Percentiles rank a stretch among this genome's conserved stretches.
Conservation (phyloP, 2,797 vertebrate genomes). For the Yasuhikotakia modesta region DNA sequence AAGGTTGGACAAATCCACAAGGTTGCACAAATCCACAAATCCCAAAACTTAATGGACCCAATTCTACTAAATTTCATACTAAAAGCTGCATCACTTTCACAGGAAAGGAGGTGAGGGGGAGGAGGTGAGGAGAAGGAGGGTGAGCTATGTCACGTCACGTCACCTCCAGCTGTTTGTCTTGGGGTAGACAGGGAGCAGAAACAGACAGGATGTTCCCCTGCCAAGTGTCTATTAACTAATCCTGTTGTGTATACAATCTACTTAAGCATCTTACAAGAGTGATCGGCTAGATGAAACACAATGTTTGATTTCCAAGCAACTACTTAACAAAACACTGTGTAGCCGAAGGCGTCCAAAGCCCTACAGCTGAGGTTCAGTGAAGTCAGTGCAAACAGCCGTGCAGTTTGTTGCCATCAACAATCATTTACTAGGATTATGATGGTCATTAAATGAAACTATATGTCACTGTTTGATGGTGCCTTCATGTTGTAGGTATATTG, state of each 20-base stretch:
- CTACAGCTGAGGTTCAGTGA: conserved; percentile 41
- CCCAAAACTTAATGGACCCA: no score
- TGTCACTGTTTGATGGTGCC: conserved; percentile 23
- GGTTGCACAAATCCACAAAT: background rate
- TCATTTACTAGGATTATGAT: conserved; percentile 49
- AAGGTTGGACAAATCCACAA: no score
- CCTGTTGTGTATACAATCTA: conserved; percentile 73
- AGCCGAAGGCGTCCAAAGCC: conserved; percentile 57
- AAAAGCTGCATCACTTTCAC: conserved; percentile 10
- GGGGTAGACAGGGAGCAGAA: conserved; percentile 50
- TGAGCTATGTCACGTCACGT: conserved; percentile 38
- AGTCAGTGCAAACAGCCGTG: conserved; percentile 53
- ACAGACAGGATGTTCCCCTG: conserved; percentile 61
- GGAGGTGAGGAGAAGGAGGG: conserved; percentile 26
- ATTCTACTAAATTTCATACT: conserved; percentile 29
- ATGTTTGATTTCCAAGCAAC: conserved; percentile 79
- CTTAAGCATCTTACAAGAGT: conserved; percentile 72
- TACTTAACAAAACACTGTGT: conserved; percentile 73
- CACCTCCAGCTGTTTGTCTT: conserved; percentile 51
- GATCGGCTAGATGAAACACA: conserved; percentile 74
- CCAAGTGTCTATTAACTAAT: conserved; percentile 75
- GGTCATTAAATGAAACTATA: conserved; percentile 25
- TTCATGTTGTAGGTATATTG: conserved; percentile 25
- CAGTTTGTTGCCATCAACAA: conserved; percentile 46
- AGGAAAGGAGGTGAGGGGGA: conserved; percentile 25